Evolutionary conservation across 2,113 vertebrate species (phyloP).

Genomic region (Gavialis gangeticus): DNA sequence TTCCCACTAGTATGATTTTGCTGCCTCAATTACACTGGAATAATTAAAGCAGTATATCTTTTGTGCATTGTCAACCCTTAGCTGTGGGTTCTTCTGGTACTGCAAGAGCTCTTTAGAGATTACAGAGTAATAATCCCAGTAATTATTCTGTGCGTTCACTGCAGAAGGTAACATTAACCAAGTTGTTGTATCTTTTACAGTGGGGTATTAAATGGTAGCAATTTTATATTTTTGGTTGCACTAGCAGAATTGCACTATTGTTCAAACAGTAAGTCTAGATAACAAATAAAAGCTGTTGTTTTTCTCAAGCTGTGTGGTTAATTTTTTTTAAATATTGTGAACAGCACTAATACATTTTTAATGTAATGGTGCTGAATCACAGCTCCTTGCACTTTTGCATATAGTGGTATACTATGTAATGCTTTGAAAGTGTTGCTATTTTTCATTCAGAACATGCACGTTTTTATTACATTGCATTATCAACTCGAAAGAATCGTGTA

Average conservation of each 20-base stretch:
- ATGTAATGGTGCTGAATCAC: background rate
- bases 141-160: background rate
- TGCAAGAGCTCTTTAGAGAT: background rate
- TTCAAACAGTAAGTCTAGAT: background rate
- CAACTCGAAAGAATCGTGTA: background rate
- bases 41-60: background rate
- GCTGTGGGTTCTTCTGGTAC: background rate
- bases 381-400: background rate
- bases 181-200: background rate
- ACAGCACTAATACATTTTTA: background rate
- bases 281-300: background rate
- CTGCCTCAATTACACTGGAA: background rate
- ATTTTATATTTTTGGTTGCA: background rate
- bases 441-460: background rate
- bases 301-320: too few species aligned
- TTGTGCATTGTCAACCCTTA: background rate
- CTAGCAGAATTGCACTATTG: background rate
- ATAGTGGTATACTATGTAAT: background rate
- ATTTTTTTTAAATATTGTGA: background rate
- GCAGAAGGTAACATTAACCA: background rate
- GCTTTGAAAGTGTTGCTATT: background rate
- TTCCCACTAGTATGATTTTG: accelerated
- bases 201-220: background rate
- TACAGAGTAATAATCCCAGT: background rate
- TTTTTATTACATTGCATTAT: background rate